phyloP scores from a whole-genome alignment of 2,888 invertebrate genomes.

The Caenorhabditis sp. region DNA sequence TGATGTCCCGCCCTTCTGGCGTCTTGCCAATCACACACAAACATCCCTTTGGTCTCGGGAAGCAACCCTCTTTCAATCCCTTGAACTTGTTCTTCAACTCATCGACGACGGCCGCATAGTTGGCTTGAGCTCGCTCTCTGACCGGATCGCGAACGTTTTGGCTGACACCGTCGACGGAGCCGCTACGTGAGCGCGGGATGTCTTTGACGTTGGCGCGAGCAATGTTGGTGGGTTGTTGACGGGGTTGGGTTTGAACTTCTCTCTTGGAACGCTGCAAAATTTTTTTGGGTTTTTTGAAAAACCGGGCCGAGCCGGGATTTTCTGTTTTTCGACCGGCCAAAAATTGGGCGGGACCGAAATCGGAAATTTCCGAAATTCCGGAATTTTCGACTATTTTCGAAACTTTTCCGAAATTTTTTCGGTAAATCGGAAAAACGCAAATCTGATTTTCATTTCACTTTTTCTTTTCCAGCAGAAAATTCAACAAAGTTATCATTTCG shows the following conservation, averaged over 20 bases:
- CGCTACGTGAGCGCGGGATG: not conserved
- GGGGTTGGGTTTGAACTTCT: constrained; percentile 38
- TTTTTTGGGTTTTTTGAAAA: not conserved
- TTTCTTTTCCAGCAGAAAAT: too few species aligned
- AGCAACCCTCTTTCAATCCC: constrained; percentile 67
- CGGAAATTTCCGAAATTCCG: too few species aligned
- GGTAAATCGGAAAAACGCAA: too few species aligned
- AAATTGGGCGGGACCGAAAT: too few species aligned
- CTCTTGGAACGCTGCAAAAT: constrained; percentile 37
- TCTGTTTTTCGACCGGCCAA: too few species aligned
- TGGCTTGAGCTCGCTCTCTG: constrained; percentile 65
- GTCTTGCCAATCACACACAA: constrained; percentile 69
- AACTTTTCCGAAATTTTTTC: too few species aligned
- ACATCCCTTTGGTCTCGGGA: constrained; percentile 68
- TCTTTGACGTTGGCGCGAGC: constrained; percentile 29
- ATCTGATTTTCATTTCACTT: too few species aligned
- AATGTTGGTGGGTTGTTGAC: constrained; percentile 23
- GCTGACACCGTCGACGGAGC: constrained; percentile 13
- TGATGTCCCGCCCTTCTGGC: constrained; percentile 66
- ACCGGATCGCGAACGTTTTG: constrained; percentile 53
- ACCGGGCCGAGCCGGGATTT: too few species aligned
- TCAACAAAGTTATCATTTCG: too few species aligned
- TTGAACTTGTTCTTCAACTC: constrained; percentile 69
- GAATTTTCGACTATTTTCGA: too few species aligned
- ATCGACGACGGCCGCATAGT: constrained; percentile 67